Conservation (phyloP, 2,888 invertebrate genomes). For the Tridacna gigas region DNA sequence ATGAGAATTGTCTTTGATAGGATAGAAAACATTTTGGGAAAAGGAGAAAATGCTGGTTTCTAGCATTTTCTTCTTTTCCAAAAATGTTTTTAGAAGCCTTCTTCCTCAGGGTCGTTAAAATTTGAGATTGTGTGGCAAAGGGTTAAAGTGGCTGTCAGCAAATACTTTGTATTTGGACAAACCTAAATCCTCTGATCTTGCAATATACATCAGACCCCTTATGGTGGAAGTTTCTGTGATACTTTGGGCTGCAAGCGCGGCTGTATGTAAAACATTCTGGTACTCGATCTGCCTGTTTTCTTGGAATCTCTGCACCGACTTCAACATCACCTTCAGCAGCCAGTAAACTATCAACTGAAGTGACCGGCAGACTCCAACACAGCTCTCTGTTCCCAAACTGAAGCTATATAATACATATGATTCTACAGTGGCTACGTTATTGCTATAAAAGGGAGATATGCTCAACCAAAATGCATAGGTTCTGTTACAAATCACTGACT, state of each 20-base stretch:
- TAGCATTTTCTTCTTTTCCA: too few species aligned
- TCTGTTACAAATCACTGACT: too few species aligned
- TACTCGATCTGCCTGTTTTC: conserved; percentile 81
- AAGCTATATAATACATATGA: conserved; percentile 69
- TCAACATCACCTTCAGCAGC: conserved; percentile 80
- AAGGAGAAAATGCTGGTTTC: neutral
- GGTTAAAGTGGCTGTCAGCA: too few species aligned
- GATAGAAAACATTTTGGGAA: neutral
- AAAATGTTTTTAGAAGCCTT: too few species aligned
- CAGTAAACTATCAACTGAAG: conserved; percentile 88
- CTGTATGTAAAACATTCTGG: conserved; percentile 81
- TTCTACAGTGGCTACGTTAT: too few species aligned
- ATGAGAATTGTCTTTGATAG: too few species aligned
- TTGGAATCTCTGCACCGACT: conserved; percentile 80
- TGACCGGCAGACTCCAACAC: conserved; percentile 89
- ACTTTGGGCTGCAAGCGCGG: conserved; percentile 79
- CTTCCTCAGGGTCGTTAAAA: neutral
- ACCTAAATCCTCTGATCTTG: conserved; percentile 87
- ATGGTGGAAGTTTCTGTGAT: conserved; percentile 81
- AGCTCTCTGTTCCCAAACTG: conserved; percentile 92
- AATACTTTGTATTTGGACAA: conserved; percentile 69
- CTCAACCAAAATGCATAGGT: too few species aligned
- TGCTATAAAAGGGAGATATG: too few species aligned
- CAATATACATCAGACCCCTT: conserved; percentile 83
- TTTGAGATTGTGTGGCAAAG: neutral